phyloP scores from a whole-genome alignment of 2,113 vertebrate genomes.

The Typhlomys cinereus region DNA sequence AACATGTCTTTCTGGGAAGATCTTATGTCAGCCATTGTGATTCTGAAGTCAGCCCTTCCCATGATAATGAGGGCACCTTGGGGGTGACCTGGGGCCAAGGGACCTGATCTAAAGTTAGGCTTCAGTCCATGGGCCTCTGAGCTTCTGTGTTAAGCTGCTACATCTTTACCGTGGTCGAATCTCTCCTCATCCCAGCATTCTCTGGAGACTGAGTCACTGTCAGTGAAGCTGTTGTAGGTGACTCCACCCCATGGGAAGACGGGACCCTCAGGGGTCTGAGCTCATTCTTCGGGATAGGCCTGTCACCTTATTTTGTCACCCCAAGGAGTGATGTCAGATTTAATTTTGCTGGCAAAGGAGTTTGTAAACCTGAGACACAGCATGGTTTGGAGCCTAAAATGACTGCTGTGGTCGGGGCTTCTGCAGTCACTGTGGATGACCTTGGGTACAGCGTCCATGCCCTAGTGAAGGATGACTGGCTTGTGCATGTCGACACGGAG shows the following conservation, averaged over 20 bases:
- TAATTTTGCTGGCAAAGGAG: conserved; percentile 54
- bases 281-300: neutral
- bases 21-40: too few species aligned
- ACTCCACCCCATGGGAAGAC: neutral
- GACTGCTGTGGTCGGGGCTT: neutral
- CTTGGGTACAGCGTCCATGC: neutral
- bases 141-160: neutral
- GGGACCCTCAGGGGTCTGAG: neutral
- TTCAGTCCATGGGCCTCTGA: neutral
- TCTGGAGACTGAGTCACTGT: neutral
- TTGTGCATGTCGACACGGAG: neutral
- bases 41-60: conserved; percentile 53
- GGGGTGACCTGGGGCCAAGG: neutral
- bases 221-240: neutral
- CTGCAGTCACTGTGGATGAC: neutral
- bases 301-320: neutral
- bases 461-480: neutral
- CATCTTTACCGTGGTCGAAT: neutral
- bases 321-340: conserved; percentile 57
- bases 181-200: neutral
- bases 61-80: conserved; percentile 57
- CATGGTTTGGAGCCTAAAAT: neutral
- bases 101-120: neutral
- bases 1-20: conserved; percentile 48
- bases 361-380: neutral